Conservation (phyloP, 2,888 invertebrate genomes). For the Zhengitettix transpicula region DNA sequence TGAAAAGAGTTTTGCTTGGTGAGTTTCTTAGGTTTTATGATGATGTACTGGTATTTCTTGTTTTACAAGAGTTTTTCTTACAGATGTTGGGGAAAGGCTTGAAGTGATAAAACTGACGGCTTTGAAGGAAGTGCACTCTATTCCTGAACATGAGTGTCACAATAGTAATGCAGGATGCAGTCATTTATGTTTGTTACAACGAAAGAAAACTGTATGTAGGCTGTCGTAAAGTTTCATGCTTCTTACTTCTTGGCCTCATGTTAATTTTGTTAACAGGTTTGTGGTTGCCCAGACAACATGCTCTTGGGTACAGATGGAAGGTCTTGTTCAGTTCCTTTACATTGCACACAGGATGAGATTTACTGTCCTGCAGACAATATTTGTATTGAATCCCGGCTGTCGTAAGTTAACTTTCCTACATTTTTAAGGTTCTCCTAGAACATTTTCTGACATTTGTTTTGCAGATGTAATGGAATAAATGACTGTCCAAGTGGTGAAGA, state of each 20-base stretch:
- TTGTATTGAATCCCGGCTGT: constrained; percentile 24
- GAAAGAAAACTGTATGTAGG: constrained; percentile 4
- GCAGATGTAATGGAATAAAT: constrained; percentile 31
- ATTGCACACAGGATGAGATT: constrained; percentile 20
- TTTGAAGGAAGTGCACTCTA: constrained; percentile 23
- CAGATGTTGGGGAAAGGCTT: constrained; percentile 20
- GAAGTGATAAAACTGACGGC: constrained; percentile 32
- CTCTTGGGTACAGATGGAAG: constrained; percentile 31
- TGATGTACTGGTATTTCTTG: constrained; percentile 3
- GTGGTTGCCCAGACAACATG: constrained; percentile 51
- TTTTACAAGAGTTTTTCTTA: constrained; percentile 6
- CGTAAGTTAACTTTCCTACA: constrained; percentile 12
- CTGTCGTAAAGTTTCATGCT: background rate
- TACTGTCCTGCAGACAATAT: constrained; percentile 30
- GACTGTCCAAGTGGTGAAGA: constrained; percentile 4
- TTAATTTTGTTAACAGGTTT: constrained; percentile 18
- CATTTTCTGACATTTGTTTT: background rate
- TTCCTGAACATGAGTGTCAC: constrained; percentile 37
- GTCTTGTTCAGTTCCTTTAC: constrained; percentile 30
- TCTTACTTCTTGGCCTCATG: background rate
- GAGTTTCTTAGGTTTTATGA: constrained; percentile 11
- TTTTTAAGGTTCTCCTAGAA: too few species aligned
- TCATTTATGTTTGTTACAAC: constrained; percentile 50
- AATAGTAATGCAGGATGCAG: constrained; percentile 47
- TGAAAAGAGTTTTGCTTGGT: constrained; percentile 26